Conservation (phyloP, 2,888 invertebrate genomes). For the Cylindroiulus punctatus region DNA sequence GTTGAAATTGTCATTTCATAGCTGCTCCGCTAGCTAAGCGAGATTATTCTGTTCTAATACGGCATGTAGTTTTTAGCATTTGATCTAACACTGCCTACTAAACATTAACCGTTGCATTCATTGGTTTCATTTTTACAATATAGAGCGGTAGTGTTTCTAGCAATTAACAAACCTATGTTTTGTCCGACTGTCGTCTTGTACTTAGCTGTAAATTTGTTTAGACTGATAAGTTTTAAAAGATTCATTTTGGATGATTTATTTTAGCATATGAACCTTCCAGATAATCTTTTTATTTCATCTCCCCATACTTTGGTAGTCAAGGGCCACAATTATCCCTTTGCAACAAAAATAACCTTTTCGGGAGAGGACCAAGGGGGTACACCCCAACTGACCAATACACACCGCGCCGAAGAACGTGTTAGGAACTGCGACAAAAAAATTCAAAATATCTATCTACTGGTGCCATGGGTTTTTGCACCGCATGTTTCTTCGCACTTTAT, state of each 20-base stretch:
- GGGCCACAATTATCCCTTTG: neutral
- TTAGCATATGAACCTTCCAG: neutral
- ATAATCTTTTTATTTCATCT: neutral
- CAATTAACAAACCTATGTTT: neutral
- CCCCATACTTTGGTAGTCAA: neutral
- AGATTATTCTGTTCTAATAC: neutral
- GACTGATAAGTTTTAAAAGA: neutral
- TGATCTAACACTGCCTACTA: conserved; percentile 28
- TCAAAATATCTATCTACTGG: neutral
- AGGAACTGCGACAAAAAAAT: neutral
- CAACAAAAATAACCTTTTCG: neutral
- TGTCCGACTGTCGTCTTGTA: conserved; percentile 14
- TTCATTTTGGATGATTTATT: neutral
- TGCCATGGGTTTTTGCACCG: neutral
- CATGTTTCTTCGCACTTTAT: neutral
- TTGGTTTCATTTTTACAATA: neutral
- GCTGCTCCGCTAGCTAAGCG: neutral
- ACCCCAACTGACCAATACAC: neutral
- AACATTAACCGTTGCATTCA: neutral
- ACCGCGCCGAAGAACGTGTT: neutral
- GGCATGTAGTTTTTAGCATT: neutral
- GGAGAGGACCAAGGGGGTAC: neutral
- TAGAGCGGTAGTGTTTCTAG: neutral
- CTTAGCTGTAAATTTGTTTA: neutral
- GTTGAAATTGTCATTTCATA: neutral